Percentiles rank a stretch among this genome's conserved stretches.
phyloP scores from a whole-genome alignment of 2,888 invertebrate species.

The Drosophila leonis region DNA sequence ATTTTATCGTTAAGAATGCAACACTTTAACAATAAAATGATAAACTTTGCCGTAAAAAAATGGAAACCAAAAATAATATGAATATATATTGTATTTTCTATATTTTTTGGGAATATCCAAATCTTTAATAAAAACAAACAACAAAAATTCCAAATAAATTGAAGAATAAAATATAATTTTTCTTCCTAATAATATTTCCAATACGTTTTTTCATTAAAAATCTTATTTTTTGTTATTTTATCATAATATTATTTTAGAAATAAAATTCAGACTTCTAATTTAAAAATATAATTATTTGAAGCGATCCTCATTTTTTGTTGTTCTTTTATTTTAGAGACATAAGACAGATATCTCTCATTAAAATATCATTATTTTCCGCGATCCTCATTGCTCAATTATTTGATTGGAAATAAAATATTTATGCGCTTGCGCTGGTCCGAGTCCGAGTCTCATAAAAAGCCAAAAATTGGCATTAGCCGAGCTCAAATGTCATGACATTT shows the following conservation, averaged over 20 bases:
- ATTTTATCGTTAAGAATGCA: neutral
- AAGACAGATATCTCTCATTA: too few relatives aligned
- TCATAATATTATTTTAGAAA: neutral
- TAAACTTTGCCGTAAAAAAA: too few relatives aligned
- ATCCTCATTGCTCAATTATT: conserved; percentile 13
- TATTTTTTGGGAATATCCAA: too few relatives aligned
- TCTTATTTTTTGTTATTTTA: neutral
- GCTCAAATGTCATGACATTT: conserved; percentile 74
- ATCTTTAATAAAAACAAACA: too few relatives aligned
- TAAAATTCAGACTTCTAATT: neutral
- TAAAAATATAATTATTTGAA: neutral
- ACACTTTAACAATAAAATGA: too few relatives aligned
- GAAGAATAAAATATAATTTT: neutral
- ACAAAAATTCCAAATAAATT: neutral
- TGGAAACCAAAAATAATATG: too few relatives aligned
- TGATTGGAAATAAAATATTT: conserved; percentile 17
- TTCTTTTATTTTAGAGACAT: too few relatives aligned
- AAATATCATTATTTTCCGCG: neutral
- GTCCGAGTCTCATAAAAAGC: conserved; percentile 57
- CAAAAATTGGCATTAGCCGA: conserved; percentile 68
- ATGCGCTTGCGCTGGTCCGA: conserved; percentile 14
- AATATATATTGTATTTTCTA: too few relatives aligned
- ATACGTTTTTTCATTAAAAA: neutral
- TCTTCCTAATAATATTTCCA: neutral
- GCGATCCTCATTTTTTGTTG: conserved; percentile 4